Conservation (phyloP, 2,113 vertebrate genomes). For the Pluvianellus socialis region DNA sequence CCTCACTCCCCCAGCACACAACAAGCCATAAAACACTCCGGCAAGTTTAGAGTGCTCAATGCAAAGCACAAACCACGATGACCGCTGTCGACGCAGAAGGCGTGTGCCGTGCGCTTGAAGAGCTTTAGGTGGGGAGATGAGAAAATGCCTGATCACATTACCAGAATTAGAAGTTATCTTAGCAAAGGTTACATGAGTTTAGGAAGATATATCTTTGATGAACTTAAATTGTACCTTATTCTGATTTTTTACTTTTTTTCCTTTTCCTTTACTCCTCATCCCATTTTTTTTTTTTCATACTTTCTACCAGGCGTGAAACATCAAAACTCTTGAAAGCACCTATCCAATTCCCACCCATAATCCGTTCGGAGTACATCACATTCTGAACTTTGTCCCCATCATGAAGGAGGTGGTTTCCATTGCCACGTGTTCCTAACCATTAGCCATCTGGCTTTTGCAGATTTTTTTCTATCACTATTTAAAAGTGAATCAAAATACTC, state of each 20-base stretch:
- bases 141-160: neutral
- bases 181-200: neutral
- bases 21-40: neutral
- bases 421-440: neutral
- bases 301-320: neutral
- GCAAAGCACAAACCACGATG: no score
- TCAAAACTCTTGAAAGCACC: neutral
- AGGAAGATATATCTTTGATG: neutral
- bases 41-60: no score
- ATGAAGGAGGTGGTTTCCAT: neutral
- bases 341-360: neutral
- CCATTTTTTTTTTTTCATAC: neutral
- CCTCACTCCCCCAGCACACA: neutral
- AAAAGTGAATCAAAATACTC: neutral
- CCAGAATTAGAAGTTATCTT: neutral
- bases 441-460: neutral
- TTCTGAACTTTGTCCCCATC: neutral
- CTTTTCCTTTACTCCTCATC: neutral
- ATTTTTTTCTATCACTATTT: neutral
- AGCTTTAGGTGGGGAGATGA: no score
- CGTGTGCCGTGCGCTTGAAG: no score
- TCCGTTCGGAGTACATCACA: neutral
- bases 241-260: neutral
- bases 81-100: no score
- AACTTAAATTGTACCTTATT: neutral